Percentiles rank a stretch among this genome's conserved stretches.
Conservation (phyloP, 2,113 vertebrate species). For the Oxyruncus cristatus region DNA sequence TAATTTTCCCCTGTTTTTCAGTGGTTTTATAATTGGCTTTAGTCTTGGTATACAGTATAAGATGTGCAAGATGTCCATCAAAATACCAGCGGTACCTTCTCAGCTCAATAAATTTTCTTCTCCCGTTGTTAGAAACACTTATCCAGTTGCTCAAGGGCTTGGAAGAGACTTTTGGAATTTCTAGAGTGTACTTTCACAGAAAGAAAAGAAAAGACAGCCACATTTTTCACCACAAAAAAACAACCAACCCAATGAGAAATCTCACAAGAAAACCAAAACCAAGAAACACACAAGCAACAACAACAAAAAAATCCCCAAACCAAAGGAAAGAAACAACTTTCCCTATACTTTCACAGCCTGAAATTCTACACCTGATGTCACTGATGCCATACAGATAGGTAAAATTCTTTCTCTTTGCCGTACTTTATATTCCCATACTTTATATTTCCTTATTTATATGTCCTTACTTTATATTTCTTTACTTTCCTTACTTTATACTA, state of each 20-base stretch:
- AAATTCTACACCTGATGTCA: neutral
- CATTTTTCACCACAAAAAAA: neutral
- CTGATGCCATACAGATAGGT: neutral
- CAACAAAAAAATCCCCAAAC: neutral
- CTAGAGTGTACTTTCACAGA: neutral
- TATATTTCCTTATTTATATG: neutral
- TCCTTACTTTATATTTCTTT: neutral
- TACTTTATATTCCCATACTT: neutral
- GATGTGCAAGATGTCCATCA: neutral
- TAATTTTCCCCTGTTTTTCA: fast-evolving
- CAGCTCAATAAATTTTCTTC: neutral
- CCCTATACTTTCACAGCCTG: neutral
- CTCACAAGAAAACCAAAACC: neutral
- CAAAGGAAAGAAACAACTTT: neutral
- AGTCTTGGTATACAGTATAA: neutral
- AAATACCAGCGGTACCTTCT: neutral
- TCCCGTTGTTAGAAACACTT: neutral
- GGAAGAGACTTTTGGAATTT: neutral
- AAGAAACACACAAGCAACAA: neutral
- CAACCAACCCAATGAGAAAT: neutral
- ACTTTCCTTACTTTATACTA: neutral
- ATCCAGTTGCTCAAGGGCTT: neutral
- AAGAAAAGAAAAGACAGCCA: neutral
- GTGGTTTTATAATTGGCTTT: neutral
- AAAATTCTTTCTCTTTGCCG: neutral